Conservation (phyloP, 1,140 invertebrate species). For the Drosophila bifasciata region DNA sequence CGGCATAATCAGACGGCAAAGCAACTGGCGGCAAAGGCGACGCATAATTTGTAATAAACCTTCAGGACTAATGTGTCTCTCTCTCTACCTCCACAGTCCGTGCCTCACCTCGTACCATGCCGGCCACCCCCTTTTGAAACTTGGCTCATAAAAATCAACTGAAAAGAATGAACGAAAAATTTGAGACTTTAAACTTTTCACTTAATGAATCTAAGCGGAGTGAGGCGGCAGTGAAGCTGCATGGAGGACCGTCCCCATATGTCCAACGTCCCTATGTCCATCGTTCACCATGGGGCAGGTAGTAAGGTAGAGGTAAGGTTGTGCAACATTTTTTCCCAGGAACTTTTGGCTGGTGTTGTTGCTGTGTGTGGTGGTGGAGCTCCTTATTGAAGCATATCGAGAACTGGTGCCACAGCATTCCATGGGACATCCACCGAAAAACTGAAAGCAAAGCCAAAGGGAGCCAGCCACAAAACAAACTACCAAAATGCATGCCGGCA, state of each 20-base stretch:
- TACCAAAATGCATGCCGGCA: slow-evolving; percentile 56
- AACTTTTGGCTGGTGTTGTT: slow-evolving; percentile 59
- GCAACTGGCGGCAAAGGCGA: slow-evolving; percentile 52
- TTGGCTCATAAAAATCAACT: slow-evolving; percentile 63
- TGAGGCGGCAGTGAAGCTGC: slow-evolving; percentile 14
- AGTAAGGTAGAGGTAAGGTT: slow-evolving; percentile 75
- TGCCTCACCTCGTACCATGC: slow-evolving; percentile 31
- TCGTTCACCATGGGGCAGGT: slow-evolving; percentile 45
- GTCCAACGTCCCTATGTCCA: no score
- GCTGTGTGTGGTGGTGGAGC: slow-evolving; percentile 38
- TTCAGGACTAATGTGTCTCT: slow-evolving; percentile 75
- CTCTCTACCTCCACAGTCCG: slow-evolving; percentile 23
- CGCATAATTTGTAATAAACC: slow-evolving; percentile 82
- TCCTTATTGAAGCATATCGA: slow-evolving; percentile 75
- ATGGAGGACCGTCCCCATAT: slow-evolving; percentile 21
- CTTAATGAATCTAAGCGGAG: slow-evolving; percentile 79
- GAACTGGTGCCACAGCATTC: slow-evolving; percentile 80
- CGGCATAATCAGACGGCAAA: slow-evolving; percentile 20
- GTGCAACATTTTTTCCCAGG: slow-evolving; percentile 83
- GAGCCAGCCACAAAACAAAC: slow-evolving; percentile 11
- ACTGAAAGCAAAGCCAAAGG: slow-evolving; percentile 24
- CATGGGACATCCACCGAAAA: slow-evolving; percentile 80
- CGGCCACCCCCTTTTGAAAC: slow-evolving; percentile 2
- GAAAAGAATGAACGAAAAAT: slow-evolving; percentile 73
- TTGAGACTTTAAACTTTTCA: slow-evolving; percentile 80